Conservation (phyloP, 2,113 vertebrate species). For the Chamaea fasciata region DNA sequence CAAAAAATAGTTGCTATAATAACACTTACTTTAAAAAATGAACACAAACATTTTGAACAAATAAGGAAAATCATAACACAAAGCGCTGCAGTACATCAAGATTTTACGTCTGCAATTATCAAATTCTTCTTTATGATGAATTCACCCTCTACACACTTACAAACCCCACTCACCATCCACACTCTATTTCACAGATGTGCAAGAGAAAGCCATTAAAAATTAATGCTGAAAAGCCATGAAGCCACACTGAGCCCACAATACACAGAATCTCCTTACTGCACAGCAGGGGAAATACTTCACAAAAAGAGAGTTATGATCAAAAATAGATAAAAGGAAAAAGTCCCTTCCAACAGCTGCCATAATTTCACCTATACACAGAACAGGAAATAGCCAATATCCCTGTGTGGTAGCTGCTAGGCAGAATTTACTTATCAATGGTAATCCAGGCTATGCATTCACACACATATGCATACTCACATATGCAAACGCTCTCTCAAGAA, state of each 20-base stretch:
- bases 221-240: background rate
- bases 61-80: background rate
- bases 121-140: background rate
- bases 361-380: background rate
- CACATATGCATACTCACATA: background rate
- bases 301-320: background rate
- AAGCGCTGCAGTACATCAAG: background rate
- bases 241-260: background rate
- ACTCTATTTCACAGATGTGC: background rate
- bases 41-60: background rate
- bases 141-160: background rate
- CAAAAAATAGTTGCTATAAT: fast-evolving
- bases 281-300: background rate
- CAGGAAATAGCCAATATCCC: background rate
- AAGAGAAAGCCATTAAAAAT: background rate
- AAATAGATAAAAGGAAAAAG: background rate
- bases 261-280: background rate
- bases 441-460: background rate
- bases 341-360: background rate
- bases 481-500: background rate
- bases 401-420: background rate
- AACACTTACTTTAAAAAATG: background rate
- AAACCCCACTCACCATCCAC: background rate
- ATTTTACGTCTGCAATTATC: background rate
- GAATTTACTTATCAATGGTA: background rate